Base-by-base conservation (phyloP, 1,140 invertebrate genomes). In the Micrasema minimum region DNA sequence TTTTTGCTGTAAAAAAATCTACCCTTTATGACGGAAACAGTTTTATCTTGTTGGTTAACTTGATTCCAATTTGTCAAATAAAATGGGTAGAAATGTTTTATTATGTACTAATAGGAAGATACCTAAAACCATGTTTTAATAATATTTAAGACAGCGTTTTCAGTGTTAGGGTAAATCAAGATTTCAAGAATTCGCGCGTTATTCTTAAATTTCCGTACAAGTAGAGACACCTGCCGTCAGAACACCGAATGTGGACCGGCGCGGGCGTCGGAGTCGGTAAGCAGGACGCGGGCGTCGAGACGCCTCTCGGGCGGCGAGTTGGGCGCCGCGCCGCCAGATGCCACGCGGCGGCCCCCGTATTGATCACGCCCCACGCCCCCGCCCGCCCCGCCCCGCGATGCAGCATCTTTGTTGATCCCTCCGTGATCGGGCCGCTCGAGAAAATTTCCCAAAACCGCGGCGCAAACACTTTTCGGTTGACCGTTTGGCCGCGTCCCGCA, bases 341-440 rank as follows among this genome's bases (percentile, higher is more conserved):
- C n/a, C 66, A 45, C 57, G 50, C 37, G 18, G 16, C 48, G 20
- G 14, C 20, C 68, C 45, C 31, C 43, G 69, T 75, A 75, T 75
- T 75, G 73, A 75, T 75, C 69, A 69, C 65, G 50, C 45, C 35
- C 38, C 22, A 50, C 23, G 23, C 66, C 57, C 22, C 35, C 64
- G 14, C n/a, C 46, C 26, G 26, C 26, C 26, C 26, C 26, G 26
- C 26, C 26, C 26, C 64, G 51, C 73, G 69, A 57, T 75, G 73
- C 73, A 75, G 73, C 73, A 75, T 75, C 73, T 75, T 74, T 74
- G 72, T 74, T 74, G 72, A 70, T 74, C 67, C 69, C 61, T 69
- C 41, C 59, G 18, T 37, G 59, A 22, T 16, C 57, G 22, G n/a
- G 35, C 46, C 37, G 20, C 51, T 43, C 35, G 57, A 55, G 35